Base-by-base conservation (phyloP, 2,797 vertebrate species). In the Botia kubotai region DNA sequence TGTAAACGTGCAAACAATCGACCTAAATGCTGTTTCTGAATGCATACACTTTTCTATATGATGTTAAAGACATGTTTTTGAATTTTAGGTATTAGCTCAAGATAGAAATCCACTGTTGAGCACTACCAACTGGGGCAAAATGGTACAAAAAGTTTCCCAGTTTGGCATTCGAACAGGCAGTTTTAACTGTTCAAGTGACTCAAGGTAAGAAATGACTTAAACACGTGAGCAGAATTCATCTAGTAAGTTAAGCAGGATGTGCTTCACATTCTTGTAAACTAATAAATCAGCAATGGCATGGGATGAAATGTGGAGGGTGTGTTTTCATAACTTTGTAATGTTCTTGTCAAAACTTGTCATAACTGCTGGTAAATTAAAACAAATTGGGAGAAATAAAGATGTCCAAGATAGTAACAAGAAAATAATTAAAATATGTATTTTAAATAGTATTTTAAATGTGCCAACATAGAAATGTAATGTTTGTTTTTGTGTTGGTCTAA, bases 81-180 rank as follows among this genome's bases (percentile, higher is more conserved):
- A 5, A 8, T 85, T 62, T 68, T 10, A 99, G 98, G 98, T 99
- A 57, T 94, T 99, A 73, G 97, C 96, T 68, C 95, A 96, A 1
- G 93, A 96, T 89, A 93, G 95, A 84, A 96, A 95, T 79, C 97
- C 97, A 11, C 91, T 98, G 83, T 92, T 99, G 84, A 95, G 95
- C 87, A 95, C 94, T 89, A 92, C 95, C 79, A 97, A 94, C 89
- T 99, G 98, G 98, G 94, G 95, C 80, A 97, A 97, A 89, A 97
- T 98, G 97, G 97, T 98, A 66, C 97, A 96, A 92, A 99, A 98
- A 86, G 96, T 99, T 2, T 98, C 98, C 39, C 95, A 95, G 90
- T 99, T 99, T 80, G 97, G 97, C 82, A 99, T 99, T 89, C 95
- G 98, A 82, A 96, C 98, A 4, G 98, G 98, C 88, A 98, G 95